Percentiles rank a stretch among this genome's conserved stretches.
Evolutionary conservation across 2,888 invertebrate species (phyloP).

Genomic region (Conistra vaccinii): DNA sequence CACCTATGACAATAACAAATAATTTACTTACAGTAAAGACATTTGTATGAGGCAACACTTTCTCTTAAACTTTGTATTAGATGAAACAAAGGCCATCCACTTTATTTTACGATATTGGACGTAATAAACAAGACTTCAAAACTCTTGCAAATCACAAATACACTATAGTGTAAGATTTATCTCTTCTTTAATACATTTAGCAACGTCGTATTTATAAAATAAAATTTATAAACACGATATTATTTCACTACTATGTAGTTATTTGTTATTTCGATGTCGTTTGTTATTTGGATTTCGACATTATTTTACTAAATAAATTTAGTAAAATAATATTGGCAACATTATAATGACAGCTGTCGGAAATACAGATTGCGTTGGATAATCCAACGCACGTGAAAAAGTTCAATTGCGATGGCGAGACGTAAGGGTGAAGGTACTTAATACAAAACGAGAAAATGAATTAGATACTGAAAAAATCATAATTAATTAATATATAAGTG

Average conservation of each 20-base stretch:
- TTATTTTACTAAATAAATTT: no score
- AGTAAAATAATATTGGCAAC: neutral
- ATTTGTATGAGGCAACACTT: constrained; percentile 51
- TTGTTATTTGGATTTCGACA: no score
- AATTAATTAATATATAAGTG: neutral
- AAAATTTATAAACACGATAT: no score
- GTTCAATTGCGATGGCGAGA: neutral
- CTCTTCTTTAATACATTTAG: neutral
- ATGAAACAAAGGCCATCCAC: constrained; percentile 36
- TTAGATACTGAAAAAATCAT: neutral
- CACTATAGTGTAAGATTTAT: neutral
- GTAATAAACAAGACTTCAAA: neutral
- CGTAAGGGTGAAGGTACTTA: neutral
- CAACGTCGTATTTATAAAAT: neutral
- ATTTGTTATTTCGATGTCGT: no score
- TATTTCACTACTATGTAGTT: no score
- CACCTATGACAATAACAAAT: constrained; percentile 62
- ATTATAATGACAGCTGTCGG: constrained; percentile 40
- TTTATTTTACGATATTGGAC: constrained; percentile 34
- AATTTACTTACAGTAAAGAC: constrained; percentile 55
- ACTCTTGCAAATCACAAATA: constrained; percentile 9
- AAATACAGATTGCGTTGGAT: no score
- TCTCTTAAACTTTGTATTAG: constrained; percentile 42
- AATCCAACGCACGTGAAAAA: no score
- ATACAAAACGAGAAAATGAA: neutral